A percentile compares a stretch with the other conserved stretches of the same genome.
These are phyloP conservation scores for Ceratotherium simum DNA, from an alignment of 2,113 vertebrate genomes.

Conservation along the genomic window DNA sequence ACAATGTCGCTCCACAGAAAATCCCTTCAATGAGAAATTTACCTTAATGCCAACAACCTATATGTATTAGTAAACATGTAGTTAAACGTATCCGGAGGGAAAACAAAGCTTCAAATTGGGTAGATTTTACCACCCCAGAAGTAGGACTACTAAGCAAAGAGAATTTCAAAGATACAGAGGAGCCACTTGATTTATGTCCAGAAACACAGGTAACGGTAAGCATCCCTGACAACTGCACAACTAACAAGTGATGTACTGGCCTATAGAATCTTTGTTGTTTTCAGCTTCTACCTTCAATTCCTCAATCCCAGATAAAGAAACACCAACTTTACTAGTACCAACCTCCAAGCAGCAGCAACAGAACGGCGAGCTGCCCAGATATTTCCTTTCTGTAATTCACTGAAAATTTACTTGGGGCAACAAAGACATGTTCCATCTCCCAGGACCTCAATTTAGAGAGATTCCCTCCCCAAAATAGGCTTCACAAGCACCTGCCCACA, in stretches of 20 bases:
- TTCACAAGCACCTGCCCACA: neutral
- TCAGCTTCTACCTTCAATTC: neutral
- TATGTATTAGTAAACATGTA: neutral
- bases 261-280: neutral
- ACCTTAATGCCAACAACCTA: neutral
- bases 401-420: neutral
- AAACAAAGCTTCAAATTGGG: conserved; percentile 48
- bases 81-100: neutral
- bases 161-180: conserved; percentile 5
- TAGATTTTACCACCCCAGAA: neutral
- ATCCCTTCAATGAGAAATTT: conserved; percentile 11
- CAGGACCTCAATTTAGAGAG: neutral
- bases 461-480: neutral
- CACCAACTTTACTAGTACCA: neutral
- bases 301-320: conserved; percentile 33
- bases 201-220: neutral
- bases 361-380: neutral
- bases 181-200: neutral
- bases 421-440: neutral
- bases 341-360: conserved; percentile 35
- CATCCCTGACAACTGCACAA: neutral
- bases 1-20: conserved; percentile 15
- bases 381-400: neutral
- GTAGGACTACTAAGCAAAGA: neutral
- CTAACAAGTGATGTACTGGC: neutral